phyloP scores from a whole-genome alignment of 1,140 invertebrate genomes.

The Ceratitis capitata region DNA sequence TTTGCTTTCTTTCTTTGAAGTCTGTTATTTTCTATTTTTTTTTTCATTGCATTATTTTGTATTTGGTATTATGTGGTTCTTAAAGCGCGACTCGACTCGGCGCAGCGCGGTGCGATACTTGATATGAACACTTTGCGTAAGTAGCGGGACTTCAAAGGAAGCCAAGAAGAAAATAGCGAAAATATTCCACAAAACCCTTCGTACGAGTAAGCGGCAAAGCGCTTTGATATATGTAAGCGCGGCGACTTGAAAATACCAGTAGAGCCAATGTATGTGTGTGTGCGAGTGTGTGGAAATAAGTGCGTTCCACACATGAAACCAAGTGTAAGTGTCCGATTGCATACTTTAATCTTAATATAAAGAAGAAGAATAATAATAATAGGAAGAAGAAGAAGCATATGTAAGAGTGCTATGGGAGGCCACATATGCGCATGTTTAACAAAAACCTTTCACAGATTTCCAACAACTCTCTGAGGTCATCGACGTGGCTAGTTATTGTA shows the following conservation, averaged over 20 bases:
- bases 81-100: too few relatives aligned
- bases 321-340: background rate
- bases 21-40: background rate
- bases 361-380: too few relatives aligned
- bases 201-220: background rate
- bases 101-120: background rate
- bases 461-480: too few relatives aligned
- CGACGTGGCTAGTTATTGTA: too few relatives aligned
- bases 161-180: background rate
- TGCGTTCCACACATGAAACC: background rate
- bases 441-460: too few relatives aligned
- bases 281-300: background rate
- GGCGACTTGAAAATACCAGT: background rate
- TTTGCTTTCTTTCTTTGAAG: slow-evolving; percentile 25
- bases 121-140: slow-evolving; percentile 5
- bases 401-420: too few relatives aligned
- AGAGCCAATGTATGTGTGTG: background rate
- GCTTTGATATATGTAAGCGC: background rate
- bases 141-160: slow-evolving; percentile 8
- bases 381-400: too few relatives aligned
- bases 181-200: slow-evolving; percentile 15
- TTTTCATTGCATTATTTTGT: background rate
- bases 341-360: background rate
- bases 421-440: too few relatives aligned
- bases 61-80: background rate